Evolutionary conservation across 1,140 invertebrate genomes (phyloP).

Genomic region (Centruroides vittatus): DNA sequence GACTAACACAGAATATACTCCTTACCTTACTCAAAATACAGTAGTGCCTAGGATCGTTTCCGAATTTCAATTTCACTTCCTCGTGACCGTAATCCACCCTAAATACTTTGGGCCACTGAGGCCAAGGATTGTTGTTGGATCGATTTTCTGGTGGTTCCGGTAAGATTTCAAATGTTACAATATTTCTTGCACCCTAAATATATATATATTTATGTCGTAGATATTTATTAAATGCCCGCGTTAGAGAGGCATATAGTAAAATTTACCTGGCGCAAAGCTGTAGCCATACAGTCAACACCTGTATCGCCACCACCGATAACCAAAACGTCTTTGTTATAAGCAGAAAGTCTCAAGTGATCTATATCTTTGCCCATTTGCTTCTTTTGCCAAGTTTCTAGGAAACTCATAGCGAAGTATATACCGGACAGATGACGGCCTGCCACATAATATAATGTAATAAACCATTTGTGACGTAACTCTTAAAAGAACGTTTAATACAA

Average conservation of each 20-base stretch:
- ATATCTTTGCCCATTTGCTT: conserved; percentile 62
- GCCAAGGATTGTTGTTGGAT: conserved; percentile 86
- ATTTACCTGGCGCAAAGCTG: conserved; percentile 71
- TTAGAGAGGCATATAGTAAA: too few relatives aligned
- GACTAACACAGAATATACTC: too few relatives aligned
- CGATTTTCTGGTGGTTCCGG: conserved; percentile 71
- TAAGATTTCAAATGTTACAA: conserved; percentile 94
- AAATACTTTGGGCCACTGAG: conserved; percentile 92
- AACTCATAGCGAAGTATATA: conserved; percentile 96
- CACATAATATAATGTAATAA: conserved; percentile 27
- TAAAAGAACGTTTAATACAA: too few relatives aligned
- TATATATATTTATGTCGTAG: neutral
- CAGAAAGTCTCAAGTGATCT: conserved; percentile 45
- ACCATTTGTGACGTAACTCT: neutral
- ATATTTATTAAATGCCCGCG: neutral
- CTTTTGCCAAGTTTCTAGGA: conserved; percentile 94
- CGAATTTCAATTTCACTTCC: conserved; percentile 81
- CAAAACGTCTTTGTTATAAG: conserved; percentile 89
- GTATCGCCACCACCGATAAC: conserved; percentile 98
- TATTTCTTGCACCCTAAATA: conserved; percentile 71
- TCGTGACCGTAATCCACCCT: conserved; percentile 98
- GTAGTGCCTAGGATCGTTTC: conserved; percentile 85
- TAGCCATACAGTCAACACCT: conserved; percentile 98
- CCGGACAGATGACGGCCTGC: conserved; percentile 71
- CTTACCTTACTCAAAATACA: conserved; percentile 73